phyloP scores from a whole-genome alignment of 2,113 vertebrate genomes.

The Gobiocypris rarus region DNA sequence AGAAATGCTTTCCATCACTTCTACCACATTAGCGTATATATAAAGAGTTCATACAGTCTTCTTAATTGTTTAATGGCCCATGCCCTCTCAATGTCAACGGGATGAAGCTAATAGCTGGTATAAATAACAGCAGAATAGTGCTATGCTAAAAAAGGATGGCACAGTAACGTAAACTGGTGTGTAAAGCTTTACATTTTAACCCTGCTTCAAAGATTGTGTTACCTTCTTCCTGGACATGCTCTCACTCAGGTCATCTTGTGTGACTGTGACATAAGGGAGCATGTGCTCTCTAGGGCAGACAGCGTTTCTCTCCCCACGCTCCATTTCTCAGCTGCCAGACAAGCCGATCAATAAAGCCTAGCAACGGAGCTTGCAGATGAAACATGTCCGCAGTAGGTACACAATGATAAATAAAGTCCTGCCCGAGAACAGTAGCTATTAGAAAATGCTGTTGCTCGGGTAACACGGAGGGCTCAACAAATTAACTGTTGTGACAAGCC shows the following conservation, averaged over 20 bases:
- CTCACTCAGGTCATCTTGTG: slow-evolving; percentile 47
- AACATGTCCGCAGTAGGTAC: slow-evolving; percentile 78
- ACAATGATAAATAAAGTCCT: slow-evolving; percentile 80
- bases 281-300: slow-evolving; percentile 48
- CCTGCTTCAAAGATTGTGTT: slow-evolving; percentile 15
- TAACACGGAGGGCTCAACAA: not conserved
- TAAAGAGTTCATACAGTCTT: slow-evolving; percentile 62
- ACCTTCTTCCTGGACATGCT: slow-evolving; percentile 32
- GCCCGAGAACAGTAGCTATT: slow-evolving; percentile 59
- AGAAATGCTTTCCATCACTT: slow-evolving; percentile 20
- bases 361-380: slow-evolving; percentile 76
- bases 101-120: slow-evolving; percentile 73
- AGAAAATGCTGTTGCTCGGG: slow-evolving; percentile 34
- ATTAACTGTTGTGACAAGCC: slow-evolving; percentile 20
- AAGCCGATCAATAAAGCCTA: slow-evolving; percentile 75
- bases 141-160: slow-evolving; percentile 34
- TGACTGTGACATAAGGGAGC: slow-evolving; percentile 29
- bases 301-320: slow-evolving; percentile 58
- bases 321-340: slow-evolving; percentile 77
- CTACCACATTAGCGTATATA: not conserved
- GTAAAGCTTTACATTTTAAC: slow-evolving; percentile 23
- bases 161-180: not conserved
- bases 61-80: slow-evolving; percentile 70
- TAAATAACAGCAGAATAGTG: slow-evolving; percentile 75
- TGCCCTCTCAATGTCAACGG: slow-evolving; percentile 68